phyloP scores from a whole-genome alignment of 1,140 invertebrate species.

The Drosophila obscura region DNA sequence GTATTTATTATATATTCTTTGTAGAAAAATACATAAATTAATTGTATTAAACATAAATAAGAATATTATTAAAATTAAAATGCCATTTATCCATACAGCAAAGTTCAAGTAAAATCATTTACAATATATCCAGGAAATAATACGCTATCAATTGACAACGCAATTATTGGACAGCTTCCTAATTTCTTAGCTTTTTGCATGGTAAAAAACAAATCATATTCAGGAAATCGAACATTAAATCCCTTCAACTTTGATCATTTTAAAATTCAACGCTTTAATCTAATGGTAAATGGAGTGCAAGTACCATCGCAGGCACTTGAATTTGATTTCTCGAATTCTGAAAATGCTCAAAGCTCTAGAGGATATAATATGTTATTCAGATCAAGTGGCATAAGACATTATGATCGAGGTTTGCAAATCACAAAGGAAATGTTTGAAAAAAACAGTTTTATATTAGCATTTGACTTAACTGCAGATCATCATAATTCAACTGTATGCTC shows the following conservation, averaged over 20 bases:
- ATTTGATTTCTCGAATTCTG: background rate
- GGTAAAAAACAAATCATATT: background rate
- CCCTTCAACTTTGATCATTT: constrained; percentile 2
- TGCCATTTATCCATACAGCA: no score
- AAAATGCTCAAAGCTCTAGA: constrained; percentile 3
- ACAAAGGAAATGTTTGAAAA: constrained; percentile 6
- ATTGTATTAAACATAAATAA: no score
- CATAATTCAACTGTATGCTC: background rate
- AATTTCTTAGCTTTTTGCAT: no score
- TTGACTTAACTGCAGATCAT: constrained; percentile 11
- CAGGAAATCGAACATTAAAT: background rate
- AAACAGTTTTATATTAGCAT: constrained; percentile 9
- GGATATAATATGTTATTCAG: constrained; percentile 2
- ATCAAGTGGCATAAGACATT: constrained; percentile 11
- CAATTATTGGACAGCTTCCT: no score
- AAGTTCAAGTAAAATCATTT: no score
- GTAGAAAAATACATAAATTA: no score
- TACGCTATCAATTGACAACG: no score
- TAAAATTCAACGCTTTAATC: constrained; percentile 8
- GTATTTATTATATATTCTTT: no score
- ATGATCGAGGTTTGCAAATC: constrained; percentile 6
- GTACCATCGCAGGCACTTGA: constrained; percentile 4
- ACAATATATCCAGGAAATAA: no score
- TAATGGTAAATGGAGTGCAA: constrained; percentile 8
- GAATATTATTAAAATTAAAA: no score